phyloP scores from a whole-genome alignment of 2,797 vertebrate species.

The Etheostoma perlongum region DNA sequence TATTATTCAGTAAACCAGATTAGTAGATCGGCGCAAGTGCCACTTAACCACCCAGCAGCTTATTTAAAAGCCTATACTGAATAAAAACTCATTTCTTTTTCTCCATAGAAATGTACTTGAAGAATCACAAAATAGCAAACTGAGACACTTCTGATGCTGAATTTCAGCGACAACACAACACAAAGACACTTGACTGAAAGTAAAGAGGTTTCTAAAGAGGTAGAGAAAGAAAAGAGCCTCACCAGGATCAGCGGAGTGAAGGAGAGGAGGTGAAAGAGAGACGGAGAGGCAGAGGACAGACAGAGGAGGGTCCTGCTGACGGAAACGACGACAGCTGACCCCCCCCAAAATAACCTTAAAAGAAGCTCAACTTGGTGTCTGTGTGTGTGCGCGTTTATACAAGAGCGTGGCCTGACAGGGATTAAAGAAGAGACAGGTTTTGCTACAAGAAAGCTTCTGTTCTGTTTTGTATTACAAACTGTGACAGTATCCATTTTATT shows the following conservation, averaged over 20 bases:
- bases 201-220: not conserved
- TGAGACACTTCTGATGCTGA: rapidly evolving
- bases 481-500: too few relatives aligned
- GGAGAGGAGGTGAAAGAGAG: slow-evolving; percentile 48
- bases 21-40: rapidly evolving
- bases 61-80: rapidly evolving
- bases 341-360: slow-evolving; percentile 71
- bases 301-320: slow-evolving; percentile 38
- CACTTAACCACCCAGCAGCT: rapidly evolving
- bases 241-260: slow-evolving; percentile 56
- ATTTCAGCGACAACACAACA: not conserved
- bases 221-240: slow-evolving; percentile 32
- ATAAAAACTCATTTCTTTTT: not conserved
- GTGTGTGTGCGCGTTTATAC: too few relatives aligned
- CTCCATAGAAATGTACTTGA: not conserved
- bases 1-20: not conserved
- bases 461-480: too few relatives aligned
- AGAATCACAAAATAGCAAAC: not conserved
- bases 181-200: not conserved
- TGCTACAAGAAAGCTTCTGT: too few relatives aligned
- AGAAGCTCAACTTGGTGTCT: slow-evolving; percentile 17
- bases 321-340: slow-evolving; percentile 65
- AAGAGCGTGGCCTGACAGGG: too few relatives aligned
- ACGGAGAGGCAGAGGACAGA: slow-evolving; percentile 17
- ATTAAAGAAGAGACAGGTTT: too few relatives aligned